phyloP scores from a whole-genome alignment of 2,797 vertebrate species.

The Acipenser transmontanus region DNA sequence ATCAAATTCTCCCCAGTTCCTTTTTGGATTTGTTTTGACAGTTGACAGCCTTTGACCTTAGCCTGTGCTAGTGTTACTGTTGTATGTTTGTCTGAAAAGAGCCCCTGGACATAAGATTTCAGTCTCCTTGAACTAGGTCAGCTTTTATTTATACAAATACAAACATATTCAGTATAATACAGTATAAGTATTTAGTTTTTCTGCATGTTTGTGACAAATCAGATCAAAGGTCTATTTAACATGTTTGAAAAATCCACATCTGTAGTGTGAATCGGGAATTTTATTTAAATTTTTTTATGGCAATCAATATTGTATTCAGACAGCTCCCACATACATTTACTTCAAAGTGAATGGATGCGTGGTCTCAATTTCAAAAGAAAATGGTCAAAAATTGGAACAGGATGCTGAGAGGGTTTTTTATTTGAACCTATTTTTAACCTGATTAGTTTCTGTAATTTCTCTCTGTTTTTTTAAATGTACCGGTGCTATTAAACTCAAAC shows the following conservation, averaged over 20 bases:
- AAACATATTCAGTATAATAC: neutral
- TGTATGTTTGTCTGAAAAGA: slow-evolving; percentile 37
- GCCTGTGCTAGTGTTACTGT: slow-evolving; percentile 51
- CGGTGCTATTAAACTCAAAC: slow-evolving; percentile 1
- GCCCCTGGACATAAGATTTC: slow-evolving; percentile 39
- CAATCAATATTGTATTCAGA: slow-evolving; percentile 48
- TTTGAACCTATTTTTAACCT: slow-evolving; percentile 15
- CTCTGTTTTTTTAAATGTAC: slow-evolving; percentile 19
- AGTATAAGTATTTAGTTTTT: neutral
- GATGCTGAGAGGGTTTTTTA: slow-evolving; percentile 14
- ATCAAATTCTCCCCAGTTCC: neutral
- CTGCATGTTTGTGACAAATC: slow-evolving; percentile 16
- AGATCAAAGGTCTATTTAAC: slow-evolving; percentile 46
- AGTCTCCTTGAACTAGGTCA: slow-evolving; percentile 28
- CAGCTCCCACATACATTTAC: slow-evolving; percentile 25
- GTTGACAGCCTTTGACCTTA: slow-evolving; percentile 48
- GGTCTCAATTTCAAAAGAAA: slow-evolving; percentile 46
- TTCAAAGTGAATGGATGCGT: slow-evolving; percentile 44
- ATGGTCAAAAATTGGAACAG: slow-evolving; percentile 26
- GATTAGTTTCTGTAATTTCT: slow-evolving; percentile 24
- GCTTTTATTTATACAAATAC: slow-evolving; percentile 3
- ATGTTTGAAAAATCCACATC: slow-evolving; percentile 48
- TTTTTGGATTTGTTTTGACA: slow-evolving; percentile 59
- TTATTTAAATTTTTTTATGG: slow-evolving; percentile 23
- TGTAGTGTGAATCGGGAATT: slow-evolving; percentile 32